Evolutionary conservation across 2,113 vertebrate species (phyloP), one percentile per base, ranked within the genome.

Genomic region (Mesocricetus auratus): DNA sequence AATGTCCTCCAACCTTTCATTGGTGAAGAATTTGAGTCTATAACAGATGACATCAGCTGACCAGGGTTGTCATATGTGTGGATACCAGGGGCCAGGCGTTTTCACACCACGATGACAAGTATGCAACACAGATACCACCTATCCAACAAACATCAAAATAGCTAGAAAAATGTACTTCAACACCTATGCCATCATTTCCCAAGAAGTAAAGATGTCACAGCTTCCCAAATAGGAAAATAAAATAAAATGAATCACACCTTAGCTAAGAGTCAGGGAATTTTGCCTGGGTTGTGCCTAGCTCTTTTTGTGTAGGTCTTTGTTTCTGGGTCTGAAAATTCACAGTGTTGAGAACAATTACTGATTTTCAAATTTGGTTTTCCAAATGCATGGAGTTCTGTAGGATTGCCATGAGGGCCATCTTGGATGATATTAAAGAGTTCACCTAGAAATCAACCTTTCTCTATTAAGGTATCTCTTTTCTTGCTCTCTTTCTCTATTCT

Each of bases 281-380:
- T 92, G 39, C 68, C 31, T 26, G 4, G 68, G 22, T 2, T 60
- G 17, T 64, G 4, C 17, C 33, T 93, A 42, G 29, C 39, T 86
- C 29, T 42, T 47, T 47, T 86, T 66, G 78, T 79, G 29, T 78
- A 62, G 7, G 87, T 78, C 13, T 29, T 82, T 21, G 42, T 56
- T 87, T 83, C 53, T 71, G 19, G 5, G 58, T 33, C 53, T 50
- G 0, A 50, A 92, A 94, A 86, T 66, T 91, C 6, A 73, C 22
- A 88, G 11, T 0, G 21, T 22, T 71, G 12, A 36, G 45, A 33
- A 39, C 69, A n/a, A 31, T 86, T 47, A 79, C 74, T 50, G 5
- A 13, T 79, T 66, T 96, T 94, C 78, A 81, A 87, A 78, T 17
- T 56, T 68, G 24, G 42, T 60, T 97, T 1, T 21, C 64, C 66